Evolutionary conservation across 2,797 vertebrate genomes (phyloP), one percentile per base, ranked within the genome.

Genomic region (Darevskia nairensis): DNA sequence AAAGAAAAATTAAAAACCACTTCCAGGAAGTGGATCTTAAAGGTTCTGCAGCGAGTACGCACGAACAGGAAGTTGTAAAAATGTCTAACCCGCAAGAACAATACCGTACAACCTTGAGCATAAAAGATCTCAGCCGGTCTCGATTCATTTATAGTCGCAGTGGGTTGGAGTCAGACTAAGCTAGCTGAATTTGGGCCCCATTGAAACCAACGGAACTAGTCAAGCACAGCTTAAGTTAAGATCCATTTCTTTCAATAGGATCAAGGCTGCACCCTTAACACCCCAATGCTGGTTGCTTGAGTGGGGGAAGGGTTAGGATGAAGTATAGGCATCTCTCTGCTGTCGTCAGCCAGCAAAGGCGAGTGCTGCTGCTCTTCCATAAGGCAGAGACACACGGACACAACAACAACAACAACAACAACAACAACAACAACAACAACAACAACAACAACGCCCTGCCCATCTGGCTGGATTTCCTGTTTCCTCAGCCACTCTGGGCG

Each of bases 51-150:
- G n/a, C 2, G 4, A 89, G 72, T 32, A 55, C 9, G 17, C 61
- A 46, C 44, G 79, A 80, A 68, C 84, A 89, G 88, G 71, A 85
- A 89, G 32, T 29, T 85, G 71, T 85, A 89, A 85, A 85, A 66
- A 75, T 75, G 35, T 89, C 55, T 86, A 81, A 74, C 72, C 69
- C 72, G 59, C 59, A 81, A 69, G 41, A 11, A 27, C 17, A 6
- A 39, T 81, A 85, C n/a, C 59, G 69, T 81, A 80, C 19, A 75
- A 35, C 35, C 23, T 21, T n/a, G 25, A 59, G 35, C 35, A 87
- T 55, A n/a, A 55, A 10, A n/a, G 19, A 13, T 27, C 50, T 69
- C 64, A 27, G 44, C 59, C 19, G 17, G 39, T 80, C 69, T 64
- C 61, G 29, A 85, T 85, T 46, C 29, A 74, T 89, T 74, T 89